Evolutionary conservation across 2,113 vertebrate genomes (phyloP), one percentile per base, ranked within the genome.

Genomic region (Mixornis gularis): DNA sequence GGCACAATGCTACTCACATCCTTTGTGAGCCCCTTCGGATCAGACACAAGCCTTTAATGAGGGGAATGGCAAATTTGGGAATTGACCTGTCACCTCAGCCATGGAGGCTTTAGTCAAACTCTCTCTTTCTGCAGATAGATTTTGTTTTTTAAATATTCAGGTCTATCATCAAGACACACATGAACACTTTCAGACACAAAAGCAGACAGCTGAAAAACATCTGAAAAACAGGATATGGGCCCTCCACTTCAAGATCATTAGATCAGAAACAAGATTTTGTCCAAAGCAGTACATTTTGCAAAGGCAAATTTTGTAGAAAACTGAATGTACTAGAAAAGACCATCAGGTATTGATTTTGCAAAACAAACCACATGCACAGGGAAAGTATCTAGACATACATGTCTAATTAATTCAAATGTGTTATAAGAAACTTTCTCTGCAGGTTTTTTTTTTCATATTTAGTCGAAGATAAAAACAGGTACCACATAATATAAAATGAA

Each of bases 1-100:
- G 55, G 15, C 21, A 63, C 46, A 55, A 63, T 12, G 22, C 10
- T 40, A 8, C n/a, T 79, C n/a, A 32, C 22, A 40, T 9, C 30
- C 34, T 59, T 20, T 1, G 4, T 19, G 36, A 94, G 19, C 7
- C 16, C 11, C 5, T 52, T 53, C 0, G 0, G 51, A 51, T 25
- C 53, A 58, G 53, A 8, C 41, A 41, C 56, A 34, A 74, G 40
- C 12, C 38, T 72, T n/a, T n/a, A 36, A 41, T 5, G 41, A 62
- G 41, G 8, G 17, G 22, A 72, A 74, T 3, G 29, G 36, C 29
- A 70, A 49, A 81, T 65, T 4, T 9, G 1, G 48, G 58, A 78
- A 56, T 0, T 64, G 79, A 52, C 13, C 20, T n/a, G 0, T 27
- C 38, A 27, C 15, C 68, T 68, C 79, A 65, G n/a, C 68, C 48